phyloP scores from a whole-genome alignment of 2,888 invertebrate genomes.

The Cryptocephalus primarius region DNA sequence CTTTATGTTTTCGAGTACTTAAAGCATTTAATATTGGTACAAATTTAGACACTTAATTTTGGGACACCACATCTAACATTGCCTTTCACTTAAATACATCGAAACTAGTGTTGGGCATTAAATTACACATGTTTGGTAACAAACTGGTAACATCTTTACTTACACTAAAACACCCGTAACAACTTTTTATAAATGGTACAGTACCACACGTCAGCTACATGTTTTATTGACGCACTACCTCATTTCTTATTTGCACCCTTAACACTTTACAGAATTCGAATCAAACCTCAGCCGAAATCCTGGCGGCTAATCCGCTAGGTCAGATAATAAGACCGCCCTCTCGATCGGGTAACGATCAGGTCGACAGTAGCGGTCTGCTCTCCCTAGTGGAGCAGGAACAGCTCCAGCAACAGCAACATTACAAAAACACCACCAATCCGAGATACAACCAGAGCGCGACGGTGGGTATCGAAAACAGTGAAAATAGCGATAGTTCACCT shows the following conservation, averaged over 20 bases:
- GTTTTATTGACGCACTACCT: neutral
- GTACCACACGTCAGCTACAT: too few species aligned
- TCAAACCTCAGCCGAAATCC: conserved; percentile 25
- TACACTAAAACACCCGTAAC: too few species aligned
- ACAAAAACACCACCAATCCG: conserved; percentile 11
- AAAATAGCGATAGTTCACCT: conserved; percentile 6
- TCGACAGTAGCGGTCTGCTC: conserved; percentile 31
- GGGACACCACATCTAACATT: too few species aligned
- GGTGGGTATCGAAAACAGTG: conserved; percentile 35
- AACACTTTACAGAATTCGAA: conserved; percentile 24
- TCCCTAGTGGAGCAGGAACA: conserved; percentile 33
- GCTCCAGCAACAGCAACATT: conserved; percentile 16
- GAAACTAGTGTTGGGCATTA: too few species aligned
- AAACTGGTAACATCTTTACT: too few species aligned
- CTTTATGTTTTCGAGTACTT: too few species aligned
- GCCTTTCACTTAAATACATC: too few species aligned
- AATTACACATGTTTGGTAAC: too few species aligned
- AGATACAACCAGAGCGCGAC: conserved; percentile 15
- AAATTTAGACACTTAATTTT: too few species aligned
- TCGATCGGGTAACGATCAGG: conserved; percentile 20
- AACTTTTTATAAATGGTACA: too few species aligned
- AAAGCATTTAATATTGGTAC: too few species aligned
- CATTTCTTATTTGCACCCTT: neutral
- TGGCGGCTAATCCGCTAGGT: conserved; percentile 33
- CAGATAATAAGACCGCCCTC: conserved; percentile 25